Evolutionary conservation across 2,113 vertebrate genomes (phyloP).

Genomic region (Oxygymnocypris stewartii): DNA sequence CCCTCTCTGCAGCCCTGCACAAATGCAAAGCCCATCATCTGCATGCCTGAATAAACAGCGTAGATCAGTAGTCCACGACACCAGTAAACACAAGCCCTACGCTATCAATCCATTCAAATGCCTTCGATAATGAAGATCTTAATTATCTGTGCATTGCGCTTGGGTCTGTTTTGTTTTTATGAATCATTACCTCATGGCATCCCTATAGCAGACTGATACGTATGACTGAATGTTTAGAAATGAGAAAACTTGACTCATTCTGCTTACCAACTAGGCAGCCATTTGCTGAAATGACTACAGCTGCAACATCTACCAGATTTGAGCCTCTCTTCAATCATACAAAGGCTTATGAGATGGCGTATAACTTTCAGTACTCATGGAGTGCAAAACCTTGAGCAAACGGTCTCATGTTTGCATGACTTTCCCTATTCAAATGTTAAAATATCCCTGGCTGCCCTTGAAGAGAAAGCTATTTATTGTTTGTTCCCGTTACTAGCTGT

Average conservation of each 20-base stretch:
- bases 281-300: background rate
- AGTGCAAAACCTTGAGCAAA: background rate
- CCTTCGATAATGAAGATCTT: background rate
- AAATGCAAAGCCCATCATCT: conserved; percentile 39
- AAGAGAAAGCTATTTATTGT: background rate
- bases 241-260: background rate
- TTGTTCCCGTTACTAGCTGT: background rate
- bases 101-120: conserved; percentile 3
- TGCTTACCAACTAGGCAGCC: background rate
- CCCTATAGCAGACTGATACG: background rate
- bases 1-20: conserved; percentile 1
- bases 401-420: conserved; percentile 38
- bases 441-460: conserved; percentile 13
- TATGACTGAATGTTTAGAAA: background rate
- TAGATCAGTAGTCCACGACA: conserved; percentile 1
- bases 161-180: background rate
- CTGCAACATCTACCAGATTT: background rate
- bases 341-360: background rate
- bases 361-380: background rate
- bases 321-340: background rate
- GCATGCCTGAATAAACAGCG: conserved; percentile 30
- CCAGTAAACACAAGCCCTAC: background rate
- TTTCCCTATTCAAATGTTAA: conserved; percentile 54
- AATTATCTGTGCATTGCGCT: background rate
- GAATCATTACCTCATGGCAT: background rate